phyloP scores from a whole-genome alignment of 2,113 vertebrate genomes.

The Pollimyrus isidori region DNA sequence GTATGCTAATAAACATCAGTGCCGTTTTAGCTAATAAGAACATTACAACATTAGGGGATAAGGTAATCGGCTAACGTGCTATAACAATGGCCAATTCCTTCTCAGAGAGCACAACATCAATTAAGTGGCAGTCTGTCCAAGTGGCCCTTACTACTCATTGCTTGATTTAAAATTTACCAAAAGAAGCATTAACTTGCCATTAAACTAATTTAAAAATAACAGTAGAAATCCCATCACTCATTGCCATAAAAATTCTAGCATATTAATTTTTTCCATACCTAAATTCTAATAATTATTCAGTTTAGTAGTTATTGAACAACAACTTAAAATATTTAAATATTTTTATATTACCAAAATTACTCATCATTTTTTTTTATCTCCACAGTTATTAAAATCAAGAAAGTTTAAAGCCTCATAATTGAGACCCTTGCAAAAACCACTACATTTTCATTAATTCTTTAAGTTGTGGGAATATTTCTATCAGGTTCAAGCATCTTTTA shows the following conservation, averaged over 20 bases:
- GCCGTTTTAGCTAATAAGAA: neutral
- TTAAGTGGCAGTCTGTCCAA: neutral
- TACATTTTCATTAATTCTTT: neutral
- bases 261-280: neutral
- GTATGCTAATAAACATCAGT: neutral
- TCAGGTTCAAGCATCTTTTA: neutral
- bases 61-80: neutral
- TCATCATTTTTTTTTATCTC: neutral
- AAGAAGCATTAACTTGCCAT: neutral
- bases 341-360: neutral
- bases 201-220: neutral
- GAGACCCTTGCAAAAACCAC: neutral
- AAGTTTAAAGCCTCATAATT: neutral
- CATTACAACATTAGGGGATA: neutral
- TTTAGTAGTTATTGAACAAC: neutral
- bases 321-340: neutral
- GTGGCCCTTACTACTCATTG: neutral
- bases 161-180: neutral
- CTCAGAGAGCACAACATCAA: neutral
- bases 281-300: neutral
- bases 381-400: neutral
- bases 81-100: neutral
- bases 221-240: neutral
- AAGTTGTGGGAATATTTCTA: neutral
- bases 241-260: neutral